Base-by-base conservation (phyloP, 2,888 invertebrate species). In the Cantharis nigra region DNA sequence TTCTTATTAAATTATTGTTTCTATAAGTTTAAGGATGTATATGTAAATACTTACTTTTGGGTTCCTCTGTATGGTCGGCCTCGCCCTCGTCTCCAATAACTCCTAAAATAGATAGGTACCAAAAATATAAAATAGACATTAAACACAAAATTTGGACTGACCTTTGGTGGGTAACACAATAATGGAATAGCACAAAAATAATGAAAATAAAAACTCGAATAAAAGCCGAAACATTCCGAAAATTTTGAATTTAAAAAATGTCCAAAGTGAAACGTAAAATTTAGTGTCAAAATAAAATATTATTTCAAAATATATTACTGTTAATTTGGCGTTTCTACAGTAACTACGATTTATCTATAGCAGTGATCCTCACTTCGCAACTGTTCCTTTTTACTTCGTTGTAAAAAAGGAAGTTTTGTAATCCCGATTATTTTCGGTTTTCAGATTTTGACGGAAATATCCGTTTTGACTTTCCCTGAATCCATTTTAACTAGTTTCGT, bases 151-250 rank as follows among this genome's bases (percentile, higher is more conserved):
- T 49, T 62, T 64, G n/a, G n/a, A 26, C n/a, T 23, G 18, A 71
- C 71, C 71, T 63, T 18, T 33, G 16, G 62, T 18, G 9, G 33
- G 62, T n/a, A 62, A 7, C 11, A 49, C n/a, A n/a, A 67, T 49
- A 13, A 72, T 28, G 0, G 23, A 67, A 69, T 72, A 72, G 20
- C 69, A 72, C 28, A 76, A 62, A 26, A 72, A 70, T 69, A 69
- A 26, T 30, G 69, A 62, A 10, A 76, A 20, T 11, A 76, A 13
- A 18, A 76, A 69, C 23, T 72, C 33, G 16, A 72, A 69, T 23
- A 75, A 13, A 23, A 75, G 69, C 3, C 67, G 75, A 75, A 71
- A 75, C 75, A 75, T 75, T 11, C 71, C 28, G 28, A 33, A 64
- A 75, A 70, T 75, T 75, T 75, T 71, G 71, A 23, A 18, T 20